These are phyloP conservation scores for Dione vanillae DNA, from an alignment of 2,888 invertebrate species.

Conservation along the genomic window DNA sequence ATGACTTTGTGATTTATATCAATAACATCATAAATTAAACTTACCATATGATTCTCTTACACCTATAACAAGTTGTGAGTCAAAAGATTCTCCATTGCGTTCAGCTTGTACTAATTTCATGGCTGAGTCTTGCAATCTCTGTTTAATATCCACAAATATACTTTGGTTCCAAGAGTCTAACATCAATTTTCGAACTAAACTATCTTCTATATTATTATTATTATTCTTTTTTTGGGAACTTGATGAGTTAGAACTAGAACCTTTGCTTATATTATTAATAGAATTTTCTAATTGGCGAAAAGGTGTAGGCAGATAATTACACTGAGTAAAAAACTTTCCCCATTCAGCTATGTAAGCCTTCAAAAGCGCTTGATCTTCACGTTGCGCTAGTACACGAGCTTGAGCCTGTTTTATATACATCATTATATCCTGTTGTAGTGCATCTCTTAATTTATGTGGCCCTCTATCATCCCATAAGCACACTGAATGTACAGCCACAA, in stretches of 20 bases:
- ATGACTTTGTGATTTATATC: too few relatives aligned
- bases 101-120: constrained; percentile 99
- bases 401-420: constrained; percentile 97
- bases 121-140: constrained; percentile 96
- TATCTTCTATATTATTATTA: constrained; percentile 90
- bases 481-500: constrained; percentile 97
- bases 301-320: constrained; percentile 97
- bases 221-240: constrained; percentile 79
- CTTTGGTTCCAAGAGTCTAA: constrained; percentile 99
- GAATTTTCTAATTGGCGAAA: constrained; percentile 96
- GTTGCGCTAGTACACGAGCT: constrained; percentile 93
- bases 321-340: constrained; percentile 99
- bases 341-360: constrained; percentile 99
- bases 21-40: constrained; percentile 43
- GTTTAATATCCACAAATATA: constrained; percentile 97
- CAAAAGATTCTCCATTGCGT: constrained; percentile 98
- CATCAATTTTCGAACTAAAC: constrained; percentile 97
- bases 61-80: constrained; percentile 98
- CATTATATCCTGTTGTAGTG: constrained; percentile 95
- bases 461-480: constrained; percentile 99
- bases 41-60: constrained; percentile 98
- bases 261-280: constrained; percentile 85
- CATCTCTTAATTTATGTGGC: constrained; percentile 92
- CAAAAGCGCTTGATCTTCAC: constrained; percentile 97
- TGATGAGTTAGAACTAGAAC: constrained; percentile 68